Evolutionary conservation across 2,888 invertebrate genomes (phyloP), one percentile per base, ranked within the genome.

Genomic region (Microchrysa polita): DNA sequence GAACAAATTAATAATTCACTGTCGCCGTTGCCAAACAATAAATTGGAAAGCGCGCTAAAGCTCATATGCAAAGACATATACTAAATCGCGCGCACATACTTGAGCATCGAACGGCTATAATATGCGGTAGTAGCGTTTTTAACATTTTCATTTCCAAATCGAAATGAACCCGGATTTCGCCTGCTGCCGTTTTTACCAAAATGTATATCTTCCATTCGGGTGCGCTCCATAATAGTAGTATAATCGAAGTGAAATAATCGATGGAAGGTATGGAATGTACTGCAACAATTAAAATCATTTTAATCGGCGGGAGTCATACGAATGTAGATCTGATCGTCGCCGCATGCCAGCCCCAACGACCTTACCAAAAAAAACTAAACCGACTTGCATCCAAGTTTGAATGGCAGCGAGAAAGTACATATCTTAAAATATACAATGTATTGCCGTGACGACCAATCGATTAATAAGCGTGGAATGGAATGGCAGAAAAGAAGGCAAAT

Each of bases 41-140:
- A 23, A 61, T 61, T 34, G 61, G 61, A 61, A 61, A 61, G 61
- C 61, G 61, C 61, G 61, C 40, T 40, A 42, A 61, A 61, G 61
- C 40, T 61, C 40, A n/a, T 18, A 61, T 61, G 40, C 23, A 61
- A 61, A 61, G 40, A 40, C 61, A 14, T n/a, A n/a, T 59, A 59
- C 14, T 59, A 2, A 23, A 59, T 59, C 59, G n/a, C n/a, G n/a
- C n/a, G n/a, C n/a, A 59, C 23, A 59, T 59, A 61, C 61, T 40
- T 61, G 40, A 40, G 61, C 18, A 61, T 61, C 40, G 61, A n/a
- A 10, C 61, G 34, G 10, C 23, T 23, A 61, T 18, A n/a, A n/a
- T n/a, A n/a, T n/a, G n/a, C n/a, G n/a, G n/a, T n/a, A n/a, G n/a
- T n/a, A 14, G 27, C 40, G 27, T 59, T 59, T 61, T 61, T 48